Evolutionary conservation across 2,888 invertebrate genomes (phyloP).

Genomic region (Augochlorella aurata): DNA sequence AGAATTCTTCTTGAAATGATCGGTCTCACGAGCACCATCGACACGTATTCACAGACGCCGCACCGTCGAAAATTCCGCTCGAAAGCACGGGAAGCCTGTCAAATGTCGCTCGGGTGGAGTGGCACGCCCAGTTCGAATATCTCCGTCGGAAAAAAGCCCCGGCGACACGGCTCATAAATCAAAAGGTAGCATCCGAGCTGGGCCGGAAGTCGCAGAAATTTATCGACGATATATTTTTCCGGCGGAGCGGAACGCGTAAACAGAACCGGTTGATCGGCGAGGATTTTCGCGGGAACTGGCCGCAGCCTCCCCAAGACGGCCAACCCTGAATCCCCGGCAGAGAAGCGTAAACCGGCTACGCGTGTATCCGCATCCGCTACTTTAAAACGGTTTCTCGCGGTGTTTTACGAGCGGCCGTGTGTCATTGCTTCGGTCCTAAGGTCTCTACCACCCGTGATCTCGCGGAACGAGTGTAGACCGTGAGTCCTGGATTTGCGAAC

Average conservation of each 20-base stretch:
- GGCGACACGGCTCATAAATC: conserved; percentile 28
- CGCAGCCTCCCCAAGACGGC: conserved; percentile 13
- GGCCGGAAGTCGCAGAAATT: conserved; percentile 46
- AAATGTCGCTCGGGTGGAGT: neutral
- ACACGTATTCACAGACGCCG: neutral
- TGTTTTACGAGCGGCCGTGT: conserved; percentile 68
- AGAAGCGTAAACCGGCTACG: conserved; percentile 49
- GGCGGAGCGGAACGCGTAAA: conserved; percentile 24
- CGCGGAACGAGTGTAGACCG: conserved; percentile 10
- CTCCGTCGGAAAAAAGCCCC: neutral
- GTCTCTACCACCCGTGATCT: conserved; percentile 8
- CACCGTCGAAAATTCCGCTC: neutral
- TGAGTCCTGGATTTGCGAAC: conserved; percentile 40
- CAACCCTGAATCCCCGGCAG: conserved; percentile 49
- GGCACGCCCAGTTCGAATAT: neutral
- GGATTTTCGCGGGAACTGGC: conserved; percentile 27
- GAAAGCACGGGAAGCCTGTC: neutral
- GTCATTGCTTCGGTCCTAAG: conserved; percentile 65
- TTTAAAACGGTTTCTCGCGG: conserved; percentile 59
- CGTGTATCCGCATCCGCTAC: conserved; percentile 41
- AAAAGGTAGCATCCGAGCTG: conserved; percentile 15
- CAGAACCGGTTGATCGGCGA: conserved; percentile 39
- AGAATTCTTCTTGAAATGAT: neutral
- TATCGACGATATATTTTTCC: conserved; percentile 48
- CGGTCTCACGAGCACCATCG: neutral